Conservation (phyloP, 2,888 invertebrate genomes). For the Oxystoma pomonae region DNA sequence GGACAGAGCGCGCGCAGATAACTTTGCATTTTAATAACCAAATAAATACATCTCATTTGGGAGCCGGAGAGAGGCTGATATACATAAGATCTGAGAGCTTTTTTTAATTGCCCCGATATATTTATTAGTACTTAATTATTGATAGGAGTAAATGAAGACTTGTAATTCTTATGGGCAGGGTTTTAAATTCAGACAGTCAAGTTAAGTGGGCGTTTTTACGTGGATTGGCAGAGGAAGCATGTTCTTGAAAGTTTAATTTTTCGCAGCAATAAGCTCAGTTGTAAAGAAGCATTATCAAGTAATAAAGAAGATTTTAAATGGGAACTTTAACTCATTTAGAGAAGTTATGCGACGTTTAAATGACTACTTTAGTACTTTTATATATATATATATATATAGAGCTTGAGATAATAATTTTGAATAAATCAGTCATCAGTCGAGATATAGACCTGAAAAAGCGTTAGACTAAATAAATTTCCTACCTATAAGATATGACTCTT, state of each 20-base stretch:
- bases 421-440: too few species aligned
- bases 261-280: not conserved
- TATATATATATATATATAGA: too few species aligned
- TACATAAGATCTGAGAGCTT: not conserved
- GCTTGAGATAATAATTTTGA: too few species aligned
- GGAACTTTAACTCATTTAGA: not conserved
- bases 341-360: not conserved
- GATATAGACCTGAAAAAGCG: too few species aligned
- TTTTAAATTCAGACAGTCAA: not conserved
- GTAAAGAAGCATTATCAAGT: not conserved
- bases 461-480: too few species aligned
- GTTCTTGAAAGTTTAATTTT: not conserved
- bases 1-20: slow-evolving; percentile 9
- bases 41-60: slow-evolving; percentile 23
- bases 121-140: not conserved
- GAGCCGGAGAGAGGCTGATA: not conserved
- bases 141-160: not conserved
- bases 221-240: not conserved
- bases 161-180: not conserved
- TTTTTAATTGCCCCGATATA: not conserved
- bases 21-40: slow-evolving; percentile 25
- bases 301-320: not conserved
- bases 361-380: not conserved
- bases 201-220: not conserved
- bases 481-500: too few species aligned